phyloP scores from a whole-genome alignment of 2,888 invertebrate species.

The Microchrysa polita region DNA sequence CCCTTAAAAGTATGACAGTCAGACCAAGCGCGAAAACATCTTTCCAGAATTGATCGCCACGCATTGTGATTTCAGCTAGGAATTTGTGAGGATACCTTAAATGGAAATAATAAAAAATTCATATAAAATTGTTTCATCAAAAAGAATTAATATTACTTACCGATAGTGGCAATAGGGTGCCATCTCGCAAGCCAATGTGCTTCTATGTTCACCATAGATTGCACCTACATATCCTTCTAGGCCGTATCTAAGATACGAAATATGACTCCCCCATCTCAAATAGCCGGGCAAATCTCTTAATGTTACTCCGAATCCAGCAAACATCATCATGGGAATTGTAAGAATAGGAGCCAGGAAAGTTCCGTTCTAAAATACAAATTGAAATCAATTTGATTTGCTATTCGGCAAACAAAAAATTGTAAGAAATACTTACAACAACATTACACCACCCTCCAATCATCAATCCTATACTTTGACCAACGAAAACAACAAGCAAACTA shows the following conservation, averaged over 20 bases:
- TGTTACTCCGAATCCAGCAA: constrained; percentile 94
- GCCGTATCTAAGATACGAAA: constrained; percentile 91
- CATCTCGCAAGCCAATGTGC: constrained; percentile 78
- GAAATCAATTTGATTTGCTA: background rate
- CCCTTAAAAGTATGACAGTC: constrained; percentile 74
- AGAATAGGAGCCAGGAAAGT: constrained; percentile 93
- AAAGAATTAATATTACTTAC: constrained; percentile 59
- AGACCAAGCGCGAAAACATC: constrained; percentile 78
- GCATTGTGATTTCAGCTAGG: constrained; percentile 82
- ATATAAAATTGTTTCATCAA: constrained; percentile 27
- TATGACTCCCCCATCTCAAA: constrained; percentile 89
- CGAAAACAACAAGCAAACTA: constrained; percentile 83
- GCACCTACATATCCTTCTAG: constrained; percentile 86
- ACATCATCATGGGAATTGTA: constrained; percentile 95
- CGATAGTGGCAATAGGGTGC: constrained; percentile 82
- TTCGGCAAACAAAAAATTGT: background rate
- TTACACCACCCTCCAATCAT: constrained; percentile 90
- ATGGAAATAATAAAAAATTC: constrained; percentile 49
- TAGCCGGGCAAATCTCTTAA: constrained; percentile 86
- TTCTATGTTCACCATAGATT: constrained; percentile 84
- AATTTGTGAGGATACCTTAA: constrained; percentile 81
- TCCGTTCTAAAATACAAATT: constrained; percentile 75
- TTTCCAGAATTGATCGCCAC: constrained; percentile 83
- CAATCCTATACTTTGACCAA: constrained; percentile 92
- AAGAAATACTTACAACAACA: constrained; percentile 75